phyloP scores from a whole-genome alignment of 2,797 vertebrate species.

The Schizopygopsis malacanthus region DNA sequence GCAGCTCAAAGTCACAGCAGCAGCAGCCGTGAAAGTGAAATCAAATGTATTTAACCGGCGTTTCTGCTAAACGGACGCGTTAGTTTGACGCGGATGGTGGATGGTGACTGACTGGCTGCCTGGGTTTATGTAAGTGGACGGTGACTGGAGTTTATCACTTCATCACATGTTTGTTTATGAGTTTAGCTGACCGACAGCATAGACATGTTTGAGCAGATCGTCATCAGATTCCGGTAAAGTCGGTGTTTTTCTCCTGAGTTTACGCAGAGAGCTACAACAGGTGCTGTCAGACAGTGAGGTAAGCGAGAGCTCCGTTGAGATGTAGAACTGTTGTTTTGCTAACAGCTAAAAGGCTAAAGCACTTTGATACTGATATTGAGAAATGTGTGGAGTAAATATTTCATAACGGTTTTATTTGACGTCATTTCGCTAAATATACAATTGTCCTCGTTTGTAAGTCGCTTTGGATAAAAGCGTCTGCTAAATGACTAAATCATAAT shows the following conservation, averaged over 20 bases:
- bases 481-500: too few relatives aligned
- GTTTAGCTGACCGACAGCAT: conserved; percentile 22
- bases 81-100: not conserved
- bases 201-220: conserved; percentile 41
- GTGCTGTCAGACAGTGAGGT: conserved; percentile 47
- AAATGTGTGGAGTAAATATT: conserved; percentile 5
- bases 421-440: not conserved
- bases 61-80: not conserved
- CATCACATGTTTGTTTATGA: conserved; percentile 9
- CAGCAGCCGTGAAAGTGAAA: not conserved
- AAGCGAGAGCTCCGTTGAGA: not conserved
- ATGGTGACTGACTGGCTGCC: conserved; percentile 21
- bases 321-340: not conserved
- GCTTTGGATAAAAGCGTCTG: too few relatives aligned
- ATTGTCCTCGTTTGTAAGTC: too few relatives aligned
- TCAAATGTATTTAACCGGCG: not conserved
- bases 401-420: not conserved
- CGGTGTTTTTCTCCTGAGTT: not conserved
- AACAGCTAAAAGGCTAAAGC: conserved; percentile 36
- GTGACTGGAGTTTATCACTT: conserved; percentile 36
- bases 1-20: conserved; percentile 56
- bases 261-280: not conserved
- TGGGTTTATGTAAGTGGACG: conserved; percentile 17
- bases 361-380: not conserved
- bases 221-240: conserved; percentile 4